Evolutionary conservation across 1,140 invertebrate species (phyloP).

Genomic region (Teleogryllus occipitalis): DNA sequence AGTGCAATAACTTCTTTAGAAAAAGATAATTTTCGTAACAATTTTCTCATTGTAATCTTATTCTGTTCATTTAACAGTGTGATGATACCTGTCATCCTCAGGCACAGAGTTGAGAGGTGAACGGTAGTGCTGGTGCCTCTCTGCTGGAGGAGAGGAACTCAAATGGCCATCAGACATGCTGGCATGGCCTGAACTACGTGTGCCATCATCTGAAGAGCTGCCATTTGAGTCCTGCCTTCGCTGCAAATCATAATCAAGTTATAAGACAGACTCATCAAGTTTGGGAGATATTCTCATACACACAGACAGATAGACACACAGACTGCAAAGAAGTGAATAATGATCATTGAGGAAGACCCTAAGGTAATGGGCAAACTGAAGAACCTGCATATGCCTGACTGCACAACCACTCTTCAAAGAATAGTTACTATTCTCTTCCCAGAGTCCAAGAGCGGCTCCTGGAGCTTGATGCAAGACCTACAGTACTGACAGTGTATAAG

Average conservation of each 20-base stretch:
- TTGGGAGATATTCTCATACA: too few species aligned
- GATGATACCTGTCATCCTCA: conserved; percentile 50
- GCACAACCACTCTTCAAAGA: too few species aligned
- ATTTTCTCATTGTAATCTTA: neutral
- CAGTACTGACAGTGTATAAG: too few species aligned
- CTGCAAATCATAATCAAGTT: conserved; percentile 35
- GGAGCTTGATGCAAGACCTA: too few species aligned
- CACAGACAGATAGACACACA: too few species aligned
- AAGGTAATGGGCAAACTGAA: too few species aligned
- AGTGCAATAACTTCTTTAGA: neutral
- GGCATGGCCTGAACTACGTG: conserved; percentile 80
- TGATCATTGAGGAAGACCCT: too few species aligned
- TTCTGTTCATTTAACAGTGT: neutral
- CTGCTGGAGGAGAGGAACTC: conserved; percentile 50
- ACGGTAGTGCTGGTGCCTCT: conserved; percentile 46
- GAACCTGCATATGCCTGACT: too few species aligned
- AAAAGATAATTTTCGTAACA: neutral
- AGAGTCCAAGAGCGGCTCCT: too few species aligned
- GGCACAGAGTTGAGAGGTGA: conserved; percentile 53
- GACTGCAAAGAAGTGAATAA: too few species aligned
- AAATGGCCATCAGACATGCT: conserved; percentile 79
- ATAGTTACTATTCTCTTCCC: too few species aligned
- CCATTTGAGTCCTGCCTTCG: conserved; percentile 64
- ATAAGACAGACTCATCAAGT: too few species aligned
- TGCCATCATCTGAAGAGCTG: conserved; percentile 80